Evolutionary conservation across 2,888 invertebrate species (phyloP).

Genomic region (Andricus quercusramuli): DNA sequence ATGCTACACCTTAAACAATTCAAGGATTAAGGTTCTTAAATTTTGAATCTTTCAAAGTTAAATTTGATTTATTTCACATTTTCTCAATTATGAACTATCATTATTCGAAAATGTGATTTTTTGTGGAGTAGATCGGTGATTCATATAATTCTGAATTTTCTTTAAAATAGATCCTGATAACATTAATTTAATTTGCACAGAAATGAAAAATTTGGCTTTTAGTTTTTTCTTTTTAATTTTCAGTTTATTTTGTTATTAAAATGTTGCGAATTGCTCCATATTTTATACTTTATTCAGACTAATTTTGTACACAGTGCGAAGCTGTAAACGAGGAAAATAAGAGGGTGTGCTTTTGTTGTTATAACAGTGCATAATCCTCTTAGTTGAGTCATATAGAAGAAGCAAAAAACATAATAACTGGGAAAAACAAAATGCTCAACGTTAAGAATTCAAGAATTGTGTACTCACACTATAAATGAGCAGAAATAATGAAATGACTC

Average conservation of each 20-base stretch:
- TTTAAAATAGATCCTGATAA: too few relatives aligned
- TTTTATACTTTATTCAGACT: background rate
- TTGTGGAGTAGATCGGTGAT: background rate
- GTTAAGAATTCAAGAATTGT: background rate
- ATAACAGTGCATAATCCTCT: background rate
- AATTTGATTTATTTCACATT: too few relatives aligned
- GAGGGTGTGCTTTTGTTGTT: background rate
- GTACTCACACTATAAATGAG: background rate
- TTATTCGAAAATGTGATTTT: background rate
- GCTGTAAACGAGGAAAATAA: background rate
- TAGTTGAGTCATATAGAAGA: background rate
- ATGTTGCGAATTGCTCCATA: background rate
- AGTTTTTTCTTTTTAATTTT: background rate
- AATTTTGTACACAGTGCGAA: background rate
- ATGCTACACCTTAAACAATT: too few relatives aligned
- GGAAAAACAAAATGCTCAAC: background rate
- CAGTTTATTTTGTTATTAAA: background rate
- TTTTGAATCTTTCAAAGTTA: too few relatives aligned
- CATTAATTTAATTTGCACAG: too few relatives aligned
- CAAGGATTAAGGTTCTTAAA: too few relatives aligned
- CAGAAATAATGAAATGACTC: background rate
- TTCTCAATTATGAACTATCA: too few relatives aligned
- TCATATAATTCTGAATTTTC: too few relatives aligned
- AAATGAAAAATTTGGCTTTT: background rate
- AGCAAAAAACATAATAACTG: background rate